Evolutionary conservation across 2,888 invertebrate species (phyloP), one percentile per base, ranked within the genome.

Genomic region (Encarsia formosa): DNA sequence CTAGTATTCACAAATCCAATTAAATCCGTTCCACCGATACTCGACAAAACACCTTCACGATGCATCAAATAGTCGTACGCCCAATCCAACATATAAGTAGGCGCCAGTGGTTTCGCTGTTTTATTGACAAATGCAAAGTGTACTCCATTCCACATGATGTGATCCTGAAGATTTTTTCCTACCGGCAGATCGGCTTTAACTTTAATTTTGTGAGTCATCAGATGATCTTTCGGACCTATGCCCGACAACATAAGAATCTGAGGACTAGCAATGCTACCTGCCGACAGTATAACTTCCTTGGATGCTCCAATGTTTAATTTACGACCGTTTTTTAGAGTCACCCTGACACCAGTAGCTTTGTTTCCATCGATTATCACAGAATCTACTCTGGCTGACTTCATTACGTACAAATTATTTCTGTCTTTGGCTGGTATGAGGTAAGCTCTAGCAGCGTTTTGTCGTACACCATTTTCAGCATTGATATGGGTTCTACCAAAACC

Each of bases 171-270:
- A 61, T 81, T 81, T 49, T 74, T 64, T 2, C 82, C 82, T 1
- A 82, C 82, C 58, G 75, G 74, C 19, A 79, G 62, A 63, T 80
- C 73, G 31, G 56, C 68, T 3, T 79, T 57, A 0, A 75, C 66
- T 0, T 75, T 64, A 46, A 81, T 78, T 0, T 73, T 70, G 53
- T 77, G 60, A 29, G 75, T 65, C 5, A 71, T 61, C 58, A 85
- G 73, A 49, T 79, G 75, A 1, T 78, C 66, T 42, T 67, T 69
- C 0, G 81, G 81, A 0, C 82, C 82, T 9, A 86, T 76, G 1
- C 87, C 87, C 1, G 85, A 85, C 13, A 86, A 68, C 81, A 86
- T 80, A 32, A 88, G 72, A 5, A 88, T 63, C 63, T 87, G 85
- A 0, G 87, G 84, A 1, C 81, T 79, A 60, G 81, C 83, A 42